Evolutionary conservation across 2,113 vertebrate species (phyloP).

Genomic region (Rhombomys opimus): DNA sequence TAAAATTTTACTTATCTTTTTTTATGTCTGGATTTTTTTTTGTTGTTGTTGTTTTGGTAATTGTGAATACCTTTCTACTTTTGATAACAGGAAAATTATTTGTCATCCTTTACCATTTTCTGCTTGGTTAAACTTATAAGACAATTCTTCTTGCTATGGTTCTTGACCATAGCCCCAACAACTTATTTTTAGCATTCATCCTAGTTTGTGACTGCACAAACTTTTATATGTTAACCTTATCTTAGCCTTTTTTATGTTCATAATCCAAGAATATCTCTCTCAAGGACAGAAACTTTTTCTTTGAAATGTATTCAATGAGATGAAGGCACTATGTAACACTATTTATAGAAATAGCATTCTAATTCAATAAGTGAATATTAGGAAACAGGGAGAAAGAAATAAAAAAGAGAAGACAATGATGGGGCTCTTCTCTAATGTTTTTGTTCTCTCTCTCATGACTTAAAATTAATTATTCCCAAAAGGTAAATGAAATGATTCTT

Average conservation of each 20-base stretch:
- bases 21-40: background rate
- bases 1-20: background rate
- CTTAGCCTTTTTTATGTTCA: background rate
- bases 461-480: background rate
- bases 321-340: accelerated
- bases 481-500: background rate
- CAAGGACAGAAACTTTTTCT: background rate
- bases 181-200: background rate
- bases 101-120: too few species aligned
- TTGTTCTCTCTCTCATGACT: background rate
- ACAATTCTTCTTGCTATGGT: background rate
- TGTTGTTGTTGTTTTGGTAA: background rate
- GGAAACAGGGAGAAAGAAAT: background rate
- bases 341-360: background rate
- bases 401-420: background rate
- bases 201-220: background rate
- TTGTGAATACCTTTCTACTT: background rate
- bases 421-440: background rate
- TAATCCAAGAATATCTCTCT: background rate
- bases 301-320: background rate
- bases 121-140: background rate
- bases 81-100: too few species aligned
- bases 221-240: background rate
- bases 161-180: background rate
- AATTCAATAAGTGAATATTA: background rate